phyloP scores from a whole-genome alignment of 2,113 vertebrate species.

The Channa argus region DNA sequence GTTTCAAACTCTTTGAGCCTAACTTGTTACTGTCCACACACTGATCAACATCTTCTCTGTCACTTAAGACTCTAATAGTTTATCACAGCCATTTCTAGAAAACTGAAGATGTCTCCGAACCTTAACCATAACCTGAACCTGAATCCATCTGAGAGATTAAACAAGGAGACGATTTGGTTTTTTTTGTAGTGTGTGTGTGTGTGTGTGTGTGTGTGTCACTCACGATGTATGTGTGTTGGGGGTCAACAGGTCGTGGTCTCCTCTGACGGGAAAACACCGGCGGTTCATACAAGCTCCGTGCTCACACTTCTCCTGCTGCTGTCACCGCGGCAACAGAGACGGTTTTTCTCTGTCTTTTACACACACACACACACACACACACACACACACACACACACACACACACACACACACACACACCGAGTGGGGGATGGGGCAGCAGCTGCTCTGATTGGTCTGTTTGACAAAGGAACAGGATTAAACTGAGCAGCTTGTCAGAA shows the following conservation, averaged over 20 bases:
- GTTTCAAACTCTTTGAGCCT: no score
- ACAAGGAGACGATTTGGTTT: no score
- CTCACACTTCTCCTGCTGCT: conserved; percentile 75
- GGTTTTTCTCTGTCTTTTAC: conserved; percentile 35
- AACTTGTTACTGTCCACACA: no score
- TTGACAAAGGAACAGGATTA: conserved; percentile 78
- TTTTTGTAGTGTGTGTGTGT: background rate
- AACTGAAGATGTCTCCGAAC: no score
- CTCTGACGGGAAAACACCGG: conserved; percentile 88
- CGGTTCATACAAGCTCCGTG: conserved; percentile 89
- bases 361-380: conserved; percentile 33
- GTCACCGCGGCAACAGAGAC: conserved; percentile 70
- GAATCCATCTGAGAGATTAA: no score
- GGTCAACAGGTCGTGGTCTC: conserved; percentile 90
- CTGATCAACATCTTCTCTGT: no score
- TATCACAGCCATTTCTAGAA: no score
- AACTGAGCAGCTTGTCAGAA: conserved; percentile 69
- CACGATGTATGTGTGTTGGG: conserved; percentile 79
- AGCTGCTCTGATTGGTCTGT: conserved; percentile 50
- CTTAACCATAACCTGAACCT: no score
- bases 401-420: conserved; percentile 53
- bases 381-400: conserved; percentile 51
- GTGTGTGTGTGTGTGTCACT: conserved; percentile 70
- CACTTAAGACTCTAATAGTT: no score
- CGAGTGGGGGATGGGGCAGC: conserved; percentile 78